Percentiles rank a stretch among this genome's conserved stretches.
phyloP scores from a whole-genome alignment of 2,888 invertebrate genomes.

The Keiferia lycopersicella region DNA sequence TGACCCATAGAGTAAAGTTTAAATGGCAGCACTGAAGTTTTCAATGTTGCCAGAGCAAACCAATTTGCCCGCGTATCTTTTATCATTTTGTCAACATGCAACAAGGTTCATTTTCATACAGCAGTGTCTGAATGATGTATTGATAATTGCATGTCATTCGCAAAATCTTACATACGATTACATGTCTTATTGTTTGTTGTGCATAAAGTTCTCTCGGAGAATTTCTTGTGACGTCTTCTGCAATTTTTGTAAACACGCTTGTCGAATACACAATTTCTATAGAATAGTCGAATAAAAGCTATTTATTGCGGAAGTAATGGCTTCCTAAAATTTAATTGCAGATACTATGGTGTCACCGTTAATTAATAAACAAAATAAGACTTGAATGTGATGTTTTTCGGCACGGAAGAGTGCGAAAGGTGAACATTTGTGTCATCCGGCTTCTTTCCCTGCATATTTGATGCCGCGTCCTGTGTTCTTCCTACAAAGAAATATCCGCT shows the following conservation, averaged over 20 bases:
- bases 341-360: constrained; percentile 59
- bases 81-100: constrained; percentile 52
- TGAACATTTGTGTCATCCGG: constrained; percentile 66
- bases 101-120: constrained; percentile 65
- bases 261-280: constrained; percentile 78
- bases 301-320: constrained; percentile 82
- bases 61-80: constrained; percentile 55
- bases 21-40: constrained; percentile 51
- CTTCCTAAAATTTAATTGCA: constrained; percentile 80
- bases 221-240: constrained; percentile 67
- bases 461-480: constrained; percentile 65
- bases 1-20: constrained; percentile 45
- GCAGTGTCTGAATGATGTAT: constrained; percentile 39
- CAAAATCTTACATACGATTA: constrained; percentile 54
- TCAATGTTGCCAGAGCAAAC: constrained; percentile 70
- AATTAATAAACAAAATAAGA: constrained; percentile 53
- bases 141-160: constrained; percentile 42
- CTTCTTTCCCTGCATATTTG: constrained; percentile 53
- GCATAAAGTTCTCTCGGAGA: constrained; percentile 52
- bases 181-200: constrained; percentile 51
- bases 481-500: constrained; percentile 64
- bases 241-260: constrained; percentile 82
- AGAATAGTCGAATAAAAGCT: constrained; percentile 68
- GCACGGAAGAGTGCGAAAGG: constrained; percentile 47
- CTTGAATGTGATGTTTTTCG: constrained; percentile 43